Evolutionary conservation across 2,113 vertebrate species (phyloP), one percentile per base, ranked within the genome.

Genomic region (Sigmodon hispidus): DNA sequence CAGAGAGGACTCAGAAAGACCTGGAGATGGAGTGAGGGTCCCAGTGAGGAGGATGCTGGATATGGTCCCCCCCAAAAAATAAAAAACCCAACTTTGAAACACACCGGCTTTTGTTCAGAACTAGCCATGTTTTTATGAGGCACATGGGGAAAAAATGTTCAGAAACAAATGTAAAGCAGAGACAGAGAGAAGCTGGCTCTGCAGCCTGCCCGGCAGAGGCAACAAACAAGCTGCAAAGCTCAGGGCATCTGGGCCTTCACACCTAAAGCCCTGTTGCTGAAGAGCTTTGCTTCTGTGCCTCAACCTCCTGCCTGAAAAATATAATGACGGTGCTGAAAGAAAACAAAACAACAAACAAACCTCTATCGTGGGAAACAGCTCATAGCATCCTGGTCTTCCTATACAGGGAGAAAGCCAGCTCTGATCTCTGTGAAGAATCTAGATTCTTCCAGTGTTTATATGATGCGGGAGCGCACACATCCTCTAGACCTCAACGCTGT

Each of bases 1-100:
- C 2, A 8, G 26, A 52, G 17, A 24, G 21, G 45, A 5, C 22
- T 1, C 0, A 0, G 6, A 0, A 43, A 70, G 69, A 3, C 11
- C 12, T 6, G 15, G 16, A 4, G 31, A 13, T 31, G 0, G 9
- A 7, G 70, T 69, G 63, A 52, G 43, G 72, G 65, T 80, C 52
- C 29, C 31, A 4, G 16, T 10, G 40, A 29, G 1, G 3, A 40
- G 57, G 9, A 2, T 21, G 40, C 75, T 65, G 59, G 59, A 63
- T 65, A 43, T 85, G 43, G 29, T 21, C 59, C 75, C 12, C 7
- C 48, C 34, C 43, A n/a, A n/a, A n/a, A n/a, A n/a, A n/a, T n/a
- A n/a, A n/a, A n/a, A n/a, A n/a, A n/a, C 15, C 31, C 89, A 16
- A 1, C 8, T 3, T 55, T 29, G 65, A 89, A 63, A 34, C 65